Evolutionary conservation across 2,113 vertebrate genomes (phyloP).

Genomic region (Struthio camelus): DNA sequence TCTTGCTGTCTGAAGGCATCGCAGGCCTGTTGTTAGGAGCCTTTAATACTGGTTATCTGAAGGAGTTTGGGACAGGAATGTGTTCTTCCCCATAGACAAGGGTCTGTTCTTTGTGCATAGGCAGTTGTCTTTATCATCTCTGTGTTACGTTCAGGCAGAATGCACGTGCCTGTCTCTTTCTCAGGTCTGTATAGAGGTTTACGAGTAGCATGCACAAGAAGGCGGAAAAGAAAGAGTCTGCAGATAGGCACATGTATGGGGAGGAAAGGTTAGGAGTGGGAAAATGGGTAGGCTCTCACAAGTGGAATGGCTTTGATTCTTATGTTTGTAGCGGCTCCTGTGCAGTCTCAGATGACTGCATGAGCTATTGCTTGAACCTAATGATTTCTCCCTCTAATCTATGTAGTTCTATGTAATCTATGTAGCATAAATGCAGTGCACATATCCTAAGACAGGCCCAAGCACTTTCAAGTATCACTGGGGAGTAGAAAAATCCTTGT

Average conservation of each 20-base stretch:
- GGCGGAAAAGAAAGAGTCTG: background rate
- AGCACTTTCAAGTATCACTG: background rate
- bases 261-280: background rate
- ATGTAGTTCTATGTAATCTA: too few relatives aligned
- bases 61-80: background rate
- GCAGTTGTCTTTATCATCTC: background rate
- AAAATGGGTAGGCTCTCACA: background rate
- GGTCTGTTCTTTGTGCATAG: background rate
- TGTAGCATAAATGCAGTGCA: background rate
- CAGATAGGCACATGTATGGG: background rate
- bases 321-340: background rate
- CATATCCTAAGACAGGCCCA: background rate
- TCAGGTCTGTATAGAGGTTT: background rate
- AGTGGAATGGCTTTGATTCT: background rate
- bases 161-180: fast-evolving
- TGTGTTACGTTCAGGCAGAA: background rate
- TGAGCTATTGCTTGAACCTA: background rate
- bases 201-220: background rate
- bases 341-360: background rate
- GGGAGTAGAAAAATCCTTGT: constrained; percentile 9
- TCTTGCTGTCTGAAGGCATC: background rate
- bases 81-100: background rate
- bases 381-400: background rate
- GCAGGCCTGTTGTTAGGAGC: background rate
- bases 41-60: background rate